Conservation (phyloP, 2,113 vertebrate species). For the Conger conger region DNA sequence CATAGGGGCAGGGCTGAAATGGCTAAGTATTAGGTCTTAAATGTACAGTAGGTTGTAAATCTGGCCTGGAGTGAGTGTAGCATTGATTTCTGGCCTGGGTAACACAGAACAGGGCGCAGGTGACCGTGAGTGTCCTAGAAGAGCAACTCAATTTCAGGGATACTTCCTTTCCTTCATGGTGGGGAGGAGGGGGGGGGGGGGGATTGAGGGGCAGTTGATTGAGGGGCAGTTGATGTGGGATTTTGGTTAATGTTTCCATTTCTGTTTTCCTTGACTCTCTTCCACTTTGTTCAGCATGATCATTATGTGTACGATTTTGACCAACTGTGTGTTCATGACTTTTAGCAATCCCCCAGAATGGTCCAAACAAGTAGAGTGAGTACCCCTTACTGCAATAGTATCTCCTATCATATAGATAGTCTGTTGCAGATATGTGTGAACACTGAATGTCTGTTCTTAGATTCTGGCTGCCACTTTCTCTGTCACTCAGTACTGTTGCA, state of each 20-base stretch:
- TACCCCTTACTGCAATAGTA: constrained; percentile 37
- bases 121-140: not conserved
- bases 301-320: constrained; percentile 99
- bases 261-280: constrained; percentile 64
- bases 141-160: not conserved
- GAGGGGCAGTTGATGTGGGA: not conserved
- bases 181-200: too few relatives aligned
- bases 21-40: not conserved
- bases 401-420: not conserved
- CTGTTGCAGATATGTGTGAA: not conserved
- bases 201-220: not conserved
- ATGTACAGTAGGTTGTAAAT: not conserved
- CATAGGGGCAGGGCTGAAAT: not conserved
- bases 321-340: constrained; percentile 99
- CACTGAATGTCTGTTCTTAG: too few relatives aligned
- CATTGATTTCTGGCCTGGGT: not conserved
- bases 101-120: not conserved
- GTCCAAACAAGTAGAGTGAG: constrained; percentile 99
- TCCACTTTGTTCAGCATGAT: constrained; percentile 98
- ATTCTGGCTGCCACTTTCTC: too few relatives aligned
- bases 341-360: constrained; percentile 98
- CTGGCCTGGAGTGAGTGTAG: not conserved
- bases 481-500: not conserved
- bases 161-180: not conserved
- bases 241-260: not conserved